Conservation (phyloP, 2,888 invertebrate genomes). For the Prosopocoilus inquinatus region DNA sequence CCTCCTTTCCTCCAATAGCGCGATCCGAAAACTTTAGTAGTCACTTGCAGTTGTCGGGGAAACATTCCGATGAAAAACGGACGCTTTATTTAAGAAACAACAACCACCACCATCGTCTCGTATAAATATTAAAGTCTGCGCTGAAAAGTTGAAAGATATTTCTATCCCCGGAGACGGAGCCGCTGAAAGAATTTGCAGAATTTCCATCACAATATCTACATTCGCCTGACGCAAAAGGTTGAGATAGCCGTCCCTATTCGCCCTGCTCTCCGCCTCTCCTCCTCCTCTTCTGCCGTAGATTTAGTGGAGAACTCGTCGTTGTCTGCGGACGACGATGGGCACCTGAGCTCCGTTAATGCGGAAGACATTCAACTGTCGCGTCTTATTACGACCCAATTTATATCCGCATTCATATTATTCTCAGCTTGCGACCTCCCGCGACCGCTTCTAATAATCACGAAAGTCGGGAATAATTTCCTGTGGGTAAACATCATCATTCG, state of each 20-base stretch:
- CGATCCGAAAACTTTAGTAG: no score
- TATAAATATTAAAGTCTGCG: constrained; percentile 27
- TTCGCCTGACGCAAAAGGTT: neutral
- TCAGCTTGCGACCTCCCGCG: no score
- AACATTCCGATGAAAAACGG: constrained; percentile 19
- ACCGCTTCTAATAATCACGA: no score
- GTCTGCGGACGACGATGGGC: neutral
- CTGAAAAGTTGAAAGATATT: constrained; percentile 18
- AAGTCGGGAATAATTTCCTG: no score
- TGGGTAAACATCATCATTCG: no score
- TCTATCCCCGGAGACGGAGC: constrained; percentile 19
- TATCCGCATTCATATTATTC: no score
- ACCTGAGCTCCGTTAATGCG: neutral
- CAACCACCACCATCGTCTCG: constrained; percentile 23
- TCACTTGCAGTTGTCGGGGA: neutral
- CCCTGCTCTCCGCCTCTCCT: no score
- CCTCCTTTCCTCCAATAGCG: neutral
- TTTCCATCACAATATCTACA: constrained; percentile 19
- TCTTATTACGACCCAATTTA: no score
- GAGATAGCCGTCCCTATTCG: no score
- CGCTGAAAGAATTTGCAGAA: constrained; percentile 22
- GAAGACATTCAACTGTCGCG: no score
- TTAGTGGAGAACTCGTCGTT: no score
- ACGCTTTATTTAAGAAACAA: constrained; percentile 27
- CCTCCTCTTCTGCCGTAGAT: no score